Conservation (phyloP, 2,888 invertebrate genomes). For the Agriotes lineatus region DNA sequence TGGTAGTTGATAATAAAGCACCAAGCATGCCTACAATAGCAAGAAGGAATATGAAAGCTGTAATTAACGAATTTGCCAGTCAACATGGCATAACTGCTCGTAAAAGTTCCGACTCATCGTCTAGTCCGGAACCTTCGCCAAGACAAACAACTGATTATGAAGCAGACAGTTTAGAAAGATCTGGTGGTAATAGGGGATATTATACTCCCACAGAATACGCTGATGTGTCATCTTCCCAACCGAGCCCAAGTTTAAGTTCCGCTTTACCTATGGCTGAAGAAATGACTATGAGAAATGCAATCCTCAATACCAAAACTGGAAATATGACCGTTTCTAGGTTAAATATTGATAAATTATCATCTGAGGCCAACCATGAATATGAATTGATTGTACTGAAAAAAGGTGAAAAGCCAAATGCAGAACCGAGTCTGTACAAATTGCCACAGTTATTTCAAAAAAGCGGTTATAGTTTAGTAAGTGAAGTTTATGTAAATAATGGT, state of each 20-base stretch:
- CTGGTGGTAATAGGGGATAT: conserved; percentile 67
- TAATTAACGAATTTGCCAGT: conserved; percentile 69
- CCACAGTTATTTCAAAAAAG: conserved; percentile 66
- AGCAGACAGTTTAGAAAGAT: conserved; percentile 80
- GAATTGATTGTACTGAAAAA: conserved; percentile 65
- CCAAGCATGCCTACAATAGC: conserved; percentile 68
- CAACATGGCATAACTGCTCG: conserved; percentile 25
- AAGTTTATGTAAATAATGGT: conserved; percentile 83
- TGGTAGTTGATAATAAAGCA: conserved; percentile 67
- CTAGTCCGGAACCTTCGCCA: conserved; percentile 22
- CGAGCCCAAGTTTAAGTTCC: conserved; percentile 80
- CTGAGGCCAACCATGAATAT: conserved; percentile 58
- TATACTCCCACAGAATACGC: conserved; percentile 74
- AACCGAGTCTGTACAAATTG: conserved; percentile 67
- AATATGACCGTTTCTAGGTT: conserved; percentile 68
- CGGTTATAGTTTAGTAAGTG: conserved; percentile 79
- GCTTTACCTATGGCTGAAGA: conserved; percentile 85
- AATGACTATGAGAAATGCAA: conserved; percentile 81
- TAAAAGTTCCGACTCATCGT: conserved; percentile 41
- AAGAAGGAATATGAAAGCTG: conserved; percentile 74
- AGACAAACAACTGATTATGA: conserved; percentile 71
- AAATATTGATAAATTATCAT: conserved; percentile 29
- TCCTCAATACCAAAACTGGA: conserved; percentile 75
- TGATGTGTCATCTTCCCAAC: conserved; percentile 76
- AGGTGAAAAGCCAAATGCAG: conserved; percentile 34